phyloP scores from a whole-genome alignment of 2,888 invertebrate species.

The Entomobrya proxima region DNA sequence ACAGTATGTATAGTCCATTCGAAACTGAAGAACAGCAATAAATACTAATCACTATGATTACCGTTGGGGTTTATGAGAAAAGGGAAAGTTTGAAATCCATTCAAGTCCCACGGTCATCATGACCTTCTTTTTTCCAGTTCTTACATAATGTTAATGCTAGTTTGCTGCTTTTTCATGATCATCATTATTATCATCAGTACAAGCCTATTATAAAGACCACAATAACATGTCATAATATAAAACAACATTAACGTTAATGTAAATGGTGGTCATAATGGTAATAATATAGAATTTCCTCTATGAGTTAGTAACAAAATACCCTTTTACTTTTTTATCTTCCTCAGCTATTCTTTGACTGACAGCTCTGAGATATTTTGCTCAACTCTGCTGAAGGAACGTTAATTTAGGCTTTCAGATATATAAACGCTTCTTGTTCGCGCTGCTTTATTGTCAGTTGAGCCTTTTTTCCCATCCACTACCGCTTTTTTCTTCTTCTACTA shows the following conservation, averaged over 20 bases:
- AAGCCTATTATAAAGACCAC: neutral
- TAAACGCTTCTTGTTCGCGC: neutral
- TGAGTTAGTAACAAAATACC: too few relatives aligned
- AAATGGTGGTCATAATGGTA: neutral
- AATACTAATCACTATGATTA: slow-evolving; percentile 25
- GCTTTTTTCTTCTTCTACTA: too few relatives aligned
- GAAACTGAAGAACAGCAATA: slow-evolving; percentile 3
- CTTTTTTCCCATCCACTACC: neutral
- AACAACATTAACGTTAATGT: slow-evolving; percentile 6
- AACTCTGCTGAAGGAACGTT: neutral
- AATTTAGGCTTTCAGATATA: neutral
- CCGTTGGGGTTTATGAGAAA: slow-evolving; percentile 13
- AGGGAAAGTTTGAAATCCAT: slow-evolving; percentile 41
- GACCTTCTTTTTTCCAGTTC: neutral
- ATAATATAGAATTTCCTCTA: neutral
- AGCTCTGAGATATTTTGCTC: slow-evolving; percentile 8
- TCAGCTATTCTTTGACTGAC: slow-evolving; percentile 24
- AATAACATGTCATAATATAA: slow-evolving; percentile 6
- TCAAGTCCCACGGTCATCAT: slow-evolving; percentile 3
- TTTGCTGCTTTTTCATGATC: neutral
- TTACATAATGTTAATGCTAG: too few relatives aligned
- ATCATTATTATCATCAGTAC: neutral
- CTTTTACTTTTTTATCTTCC: neutral
- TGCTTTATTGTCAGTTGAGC: neutral
- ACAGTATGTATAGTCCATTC: too few relatives aligned